Conservation (phyloP, 2,797 vertebrate genomes). For the Podarcis siculus region DNA sequence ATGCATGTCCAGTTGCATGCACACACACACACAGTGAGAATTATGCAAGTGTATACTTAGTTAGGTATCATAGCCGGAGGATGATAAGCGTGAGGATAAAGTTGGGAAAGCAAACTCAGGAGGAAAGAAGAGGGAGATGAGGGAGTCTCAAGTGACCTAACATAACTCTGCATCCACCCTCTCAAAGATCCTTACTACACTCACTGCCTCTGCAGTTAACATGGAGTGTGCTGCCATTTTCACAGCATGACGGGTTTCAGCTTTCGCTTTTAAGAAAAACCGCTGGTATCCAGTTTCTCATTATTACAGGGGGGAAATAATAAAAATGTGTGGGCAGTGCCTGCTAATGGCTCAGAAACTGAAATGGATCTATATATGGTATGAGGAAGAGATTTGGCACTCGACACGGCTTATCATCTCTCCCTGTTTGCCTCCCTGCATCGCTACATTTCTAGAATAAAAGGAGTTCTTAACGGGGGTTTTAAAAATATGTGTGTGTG, state of each 20-base stretch:
- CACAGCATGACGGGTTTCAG: background rate
- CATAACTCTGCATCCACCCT: background rate
- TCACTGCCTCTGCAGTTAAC: background rate
- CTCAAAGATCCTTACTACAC: background rate
- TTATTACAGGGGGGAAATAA: background rate
- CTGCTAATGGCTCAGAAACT: slow-evolving; percentile 13
- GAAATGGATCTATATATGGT: background rate
- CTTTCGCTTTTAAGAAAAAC: slow-evolving; percentile 11
- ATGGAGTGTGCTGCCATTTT: slow-evolving; percentile 14
- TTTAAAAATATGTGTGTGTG: too few species aligned
- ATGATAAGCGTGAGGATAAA: slow-evolving; percentile 60
- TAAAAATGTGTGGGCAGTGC: background rate
- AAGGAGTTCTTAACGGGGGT: background rate
- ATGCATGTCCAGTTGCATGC: background rate
- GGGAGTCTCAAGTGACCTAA: slow-evolving; percentile 40
- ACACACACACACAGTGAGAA: background rate
- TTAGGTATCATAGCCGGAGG: background rate
- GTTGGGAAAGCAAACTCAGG: slow-evolving; percentile 60
- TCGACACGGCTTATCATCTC: background rate
- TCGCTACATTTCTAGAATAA: background rate
- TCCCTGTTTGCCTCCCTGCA: background rate
- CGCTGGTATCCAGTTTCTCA: background rate
- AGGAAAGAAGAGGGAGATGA: slow-evolving; percentile 35
- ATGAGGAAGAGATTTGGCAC: background rate
- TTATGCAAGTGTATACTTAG: background rate